Conservation (phyloP, 2,113 vertebrate species). For the Vanacampus margaritifer region DNA sequence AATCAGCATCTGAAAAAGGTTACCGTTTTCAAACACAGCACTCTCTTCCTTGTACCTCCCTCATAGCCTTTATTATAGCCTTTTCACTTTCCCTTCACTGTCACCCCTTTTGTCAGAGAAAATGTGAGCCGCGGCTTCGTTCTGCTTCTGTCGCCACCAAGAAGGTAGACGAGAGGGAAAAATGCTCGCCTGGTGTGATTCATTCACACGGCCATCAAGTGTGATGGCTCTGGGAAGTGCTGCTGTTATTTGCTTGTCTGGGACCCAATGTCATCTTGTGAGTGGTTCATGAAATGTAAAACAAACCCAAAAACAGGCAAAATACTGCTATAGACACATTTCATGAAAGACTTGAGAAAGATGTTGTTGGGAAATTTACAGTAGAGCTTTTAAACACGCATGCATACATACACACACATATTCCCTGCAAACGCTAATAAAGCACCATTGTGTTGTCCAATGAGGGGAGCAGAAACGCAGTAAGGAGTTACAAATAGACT, state of each 20-base stretch:
- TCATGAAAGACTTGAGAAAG: constrained; percentile 20
- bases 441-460: constrained; percentile 29
- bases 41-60: constrained; percentile 58
- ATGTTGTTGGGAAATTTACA: constrained; percentile 22
- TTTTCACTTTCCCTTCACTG: constrained; percentile 62
- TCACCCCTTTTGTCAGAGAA: constrained; percentile 60
- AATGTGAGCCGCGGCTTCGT: constrained; percentile 58
- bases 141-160: constrained; percentile 44
- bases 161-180: constrained; percentile 56
- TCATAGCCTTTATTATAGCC: constrained; percentile 66
- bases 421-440: constrained; percentile 24
- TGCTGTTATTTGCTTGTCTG: constrained; percentile 50
- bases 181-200: constrained; percentile 56
- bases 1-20: constrained; percentile 71
- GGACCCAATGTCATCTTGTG: constrained; percentile 40
- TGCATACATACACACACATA: constrained; percentile 1
- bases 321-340: constrained; percentile 11
- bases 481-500: constrained; percentile 48
- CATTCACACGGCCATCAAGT: constrained; percentile 60
- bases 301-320: constrained; percentile 27
- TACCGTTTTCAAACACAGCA: constrained; percentile 53
- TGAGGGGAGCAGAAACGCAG: constrained; percentile 30
- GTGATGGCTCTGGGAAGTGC: constrained; percentile 53
- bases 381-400: constrained; percentile 6
- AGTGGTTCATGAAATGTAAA: constrained; percentile 51